Evolutionary conservation across 1,140 invertebrate species (phyloP), one percentile per base, ranked within the genome.

Genomic region (Cephus cinctus): DNA sequence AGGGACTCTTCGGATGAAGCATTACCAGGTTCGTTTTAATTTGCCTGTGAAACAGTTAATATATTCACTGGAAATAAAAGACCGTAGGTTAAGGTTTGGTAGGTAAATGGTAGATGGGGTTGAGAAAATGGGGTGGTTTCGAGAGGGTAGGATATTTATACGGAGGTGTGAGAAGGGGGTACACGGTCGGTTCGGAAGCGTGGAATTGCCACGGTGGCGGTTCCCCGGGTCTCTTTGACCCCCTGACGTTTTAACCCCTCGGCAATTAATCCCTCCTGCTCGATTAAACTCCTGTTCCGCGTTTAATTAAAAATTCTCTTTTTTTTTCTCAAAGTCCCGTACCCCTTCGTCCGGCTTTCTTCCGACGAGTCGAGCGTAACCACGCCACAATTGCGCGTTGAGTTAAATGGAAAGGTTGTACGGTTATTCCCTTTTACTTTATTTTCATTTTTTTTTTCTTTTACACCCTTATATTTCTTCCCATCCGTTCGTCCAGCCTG

Each of bases 271-370:
- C 63, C 59, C 55, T 55, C 53, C 58, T 56, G 61, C 59, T 58
- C 65, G 63, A 67, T 67, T 65, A 67, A 67, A 65, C 63, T 65
- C 55, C 61, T 63, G 62, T 64, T 65, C 63, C 60, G 52, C 51
- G 55, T 64, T 65, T 65, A 67, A 67, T 67, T 65, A 67, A 67
- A 67, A 65, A 57, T 67, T 65, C 53, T 65, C 58, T 55, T 56
- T 51, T 53, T 27, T 16, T 41, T n/a, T n/a, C n/a, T n/a, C n/a
- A n/a, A n/a, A n/a, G 56, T 62, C 52, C 49, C 50, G 48, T 47
- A 44, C 43, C 53, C 43, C 32, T 35, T 41, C 55, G 43, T 52
- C 49, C 42, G 46, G 36, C 43, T 42, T 43, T 49, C 54, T 51
- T 42, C 50, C 50, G 50, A 44, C 44, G 36, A 46, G 47, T 49